Conservation (phyloP, 2,113 vertebrate genomes). For the Heteronetta atricapilla region DNA sequence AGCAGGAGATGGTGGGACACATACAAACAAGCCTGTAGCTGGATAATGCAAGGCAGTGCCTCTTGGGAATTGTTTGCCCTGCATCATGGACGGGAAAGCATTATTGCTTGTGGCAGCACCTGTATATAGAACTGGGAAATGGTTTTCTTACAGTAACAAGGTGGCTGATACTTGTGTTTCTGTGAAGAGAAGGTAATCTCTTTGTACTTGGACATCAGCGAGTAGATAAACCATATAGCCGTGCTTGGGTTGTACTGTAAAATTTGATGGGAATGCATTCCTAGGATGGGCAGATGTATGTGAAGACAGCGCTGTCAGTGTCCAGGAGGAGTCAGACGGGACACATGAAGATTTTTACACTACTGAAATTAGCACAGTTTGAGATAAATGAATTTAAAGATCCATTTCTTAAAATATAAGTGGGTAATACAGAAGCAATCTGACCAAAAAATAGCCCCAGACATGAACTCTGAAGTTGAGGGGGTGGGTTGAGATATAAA, state of each 20-base stretch:
- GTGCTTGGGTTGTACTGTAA: neutral
- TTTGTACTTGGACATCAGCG: neutral
- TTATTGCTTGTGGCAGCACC: neutral
- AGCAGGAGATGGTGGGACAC: neutral
- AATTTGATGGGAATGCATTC: neutral
- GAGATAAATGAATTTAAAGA: neutral
- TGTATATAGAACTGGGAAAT: neutral
- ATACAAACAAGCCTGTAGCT: neutral
- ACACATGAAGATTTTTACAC: neutral
- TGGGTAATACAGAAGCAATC: neutral
- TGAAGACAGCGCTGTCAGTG: neutral
- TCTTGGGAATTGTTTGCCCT: conserved; percentile 10
- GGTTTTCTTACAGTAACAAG: neutral
- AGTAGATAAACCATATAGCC: neutral
- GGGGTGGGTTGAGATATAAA: neutral
- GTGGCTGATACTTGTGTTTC: neutral
- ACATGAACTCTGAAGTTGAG: neutral
- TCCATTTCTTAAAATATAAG: neutral
- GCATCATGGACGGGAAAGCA: neutral
- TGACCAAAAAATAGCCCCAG: neutral
- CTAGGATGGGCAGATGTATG: neutral
- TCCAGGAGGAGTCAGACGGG: neutral
- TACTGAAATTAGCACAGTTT: neutral
- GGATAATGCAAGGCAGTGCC: neutral
- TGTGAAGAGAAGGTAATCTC: neutral